Conservation (phyloP, 2,113 vertebrate genomes). For the Xiphophorus maculatus region DNA sequence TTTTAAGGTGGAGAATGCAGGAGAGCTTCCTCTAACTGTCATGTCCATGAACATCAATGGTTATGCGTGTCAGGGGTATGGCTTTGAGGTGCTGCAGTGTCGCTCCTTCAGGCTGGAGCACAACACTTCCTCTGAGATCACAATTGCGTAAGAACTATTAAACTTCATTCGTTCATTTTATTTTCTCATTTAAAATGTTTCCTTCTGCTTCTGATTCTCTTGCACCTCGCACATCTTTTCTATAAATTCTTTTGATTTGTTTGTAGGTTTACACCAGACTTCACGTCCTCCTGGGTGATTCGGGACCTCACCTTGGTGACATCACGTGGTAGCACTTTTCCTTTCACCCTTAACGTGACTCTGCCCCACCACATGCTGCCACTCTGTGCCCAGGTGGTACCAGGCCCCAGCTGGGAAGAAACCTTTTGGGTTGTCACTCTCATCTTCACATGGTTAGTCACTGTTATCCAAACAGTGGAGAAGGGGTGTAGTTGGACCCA, state of each 20-base stretch:
- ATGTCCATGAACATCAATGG: constrained; percentile 97
- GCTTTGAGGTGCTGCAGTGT: constrained; percentile 95
- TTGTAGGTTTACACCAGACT: constrained; percentile 95
- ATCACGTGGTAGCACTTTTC: constrained; percentile 87
- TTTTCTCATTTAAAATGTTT: background rate
- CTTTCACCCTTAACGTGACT: constrained; percentile 94
- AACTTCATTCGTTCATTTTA: background rate
- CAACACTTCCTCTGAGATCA: constrained; percentile 92
- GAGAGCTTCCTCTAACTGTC: constrained; percentile 91
- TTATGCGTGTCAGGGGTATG: constrained; percentile 95
- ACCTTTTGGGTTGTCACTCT: constrained; percentile 94
- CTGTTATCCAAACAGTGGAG: background rate
- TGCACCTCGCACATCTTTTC: background rate
- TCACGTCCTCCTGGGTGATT: constrained; percentile 97
- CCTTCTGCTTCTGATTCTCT: background rate
- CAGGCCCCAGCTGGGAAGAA: constrained; percentile 97
- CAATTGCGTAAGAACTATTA: constrained; percentile 87
- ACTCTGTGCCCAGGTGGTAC: constrained; percentile 93
- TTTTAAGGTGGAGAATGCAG: constrained; percentile 97
- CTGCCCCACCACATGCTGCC: constrained; percentile 96
- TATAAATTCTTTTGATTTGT: background rate
- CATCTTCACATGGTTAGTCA: constrained; percentile 89
- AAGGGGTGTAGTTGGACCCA: background rate
- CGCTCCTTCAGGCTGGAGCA: constrained; percentile 87
- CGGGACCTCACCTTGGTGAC: constrained; percentile 91